Percentiles rank a stretch among this genome's conserved stretches.
Evolutionary conservation across 2,888 invertebrate species (phyloP).

Genomic region (Eilema depressum): DNA sequence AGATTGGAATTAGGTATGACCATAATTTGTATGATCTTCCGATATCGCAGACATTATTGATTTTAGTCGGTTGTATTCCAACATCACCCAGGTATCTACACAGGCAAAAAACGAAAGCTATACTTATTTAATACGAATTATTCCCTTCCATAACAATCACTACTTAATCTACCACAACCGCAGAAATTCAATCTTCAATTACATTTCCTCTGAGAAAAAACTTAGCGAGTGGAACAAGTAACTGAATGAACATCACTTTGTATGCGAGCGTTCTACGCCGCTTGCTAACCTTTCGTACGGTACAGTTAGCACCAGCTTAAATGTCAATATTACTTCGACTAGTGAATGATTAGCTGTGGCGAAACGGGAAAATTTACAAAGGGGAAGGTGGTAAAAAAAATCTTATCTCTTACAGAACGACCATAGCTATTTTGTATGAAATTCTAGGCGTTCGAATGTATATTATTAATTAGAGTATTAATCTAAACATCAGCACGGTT

Average conservation of each 20-base stretch:
- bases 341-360: too few species aligned
- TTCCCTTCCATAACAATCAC: not conserved
- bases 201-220: conserved; percentile 2
- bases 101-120: not conserved
- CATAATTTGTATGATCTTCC: too few species aligned
- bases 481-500: too few species aligned
- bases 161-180: not conserved
- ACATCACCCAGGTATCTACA: not conserved
- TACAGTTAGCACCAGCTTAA: conserved; percentile 31
- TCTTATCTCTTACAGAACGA: too few species aligned
- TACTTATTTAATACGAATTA: not conserved
- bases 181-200: conserved; percentile 8
- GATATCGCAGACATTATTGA: too few species aligned
- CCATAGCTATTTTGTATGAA: too few species aligned
- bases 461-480: too few species aligned
- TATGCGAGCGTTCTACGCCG: conserved; percentile 23
- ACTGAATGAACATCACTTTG: conserved; percentile 5
- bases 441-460: too few species aligned
- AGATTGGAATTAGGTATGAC: too few species aligned
- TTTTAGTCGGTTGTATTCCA: too few species aligned
- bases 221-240: not conserved
- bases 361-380: too few species aligned
- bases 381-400: too few species aligned
- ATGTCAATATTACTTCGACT: conserved; percentile 22
- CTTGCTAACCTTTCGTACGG: conserved; percentile 32